A percentile compares a stretch with the other conserved stretches of the same genome.
Evolutionary conservation across 2,888 invertebrate genomes (phyloP).

Genomic region (Hyppa rectilinea): DNA sequence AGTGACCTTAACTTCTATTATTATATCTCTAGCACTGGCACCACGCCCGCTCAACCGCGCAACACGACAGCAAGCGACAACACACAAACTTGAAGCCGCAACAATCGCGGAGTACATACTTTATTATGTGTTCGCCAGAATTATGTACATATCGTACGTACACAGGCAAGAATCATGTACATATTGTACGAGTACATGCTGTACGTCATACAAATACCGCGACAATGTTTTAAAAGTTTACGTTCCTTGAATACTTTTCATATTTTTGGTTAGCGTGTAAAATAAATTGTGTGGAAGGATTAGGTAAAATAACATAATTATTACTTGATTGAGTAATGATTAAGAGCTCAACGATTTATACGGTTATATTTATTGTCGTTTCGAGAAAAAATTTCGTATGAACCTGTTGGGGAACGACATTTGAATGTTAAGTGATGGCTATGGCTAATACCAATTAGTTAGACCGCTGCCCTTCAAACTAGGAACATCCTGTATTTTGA

Average conservation of each 20-base stretch:
- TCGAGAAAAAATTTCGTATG: no score
- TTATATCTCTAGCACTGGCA: conserved; percentile 19
- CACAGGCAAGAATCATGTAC: conserved; percentile 44
- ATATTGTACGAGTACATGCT: conserved; percentile 5
- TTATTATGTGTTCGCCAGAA: conserved; percentile 57
- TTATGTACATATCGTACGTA: conserved; percentile 39
- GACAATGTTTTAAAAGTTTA: conserved; percentile 60
- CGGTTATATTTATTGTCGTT: no score
- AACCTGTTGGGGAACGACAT: no score
- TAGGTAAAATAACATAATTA: not conserved
- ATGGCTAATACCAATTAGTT: no score
- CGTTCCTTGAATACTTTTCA: conserved; percentile 48
- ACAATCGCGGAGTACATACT: conserved; percentile 64
- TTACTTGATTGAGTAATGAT: not conserved
- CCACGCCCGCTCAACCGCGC: conserved; percentile 24
- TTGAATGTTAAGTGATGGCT: no score
- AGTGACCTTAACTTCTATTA: no score
- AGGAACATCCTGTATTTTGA: no score
- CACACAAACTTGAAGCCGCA: conserved; percentile 66
- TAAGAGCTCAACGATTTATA: no score
- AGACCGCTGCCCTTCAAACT: no score
- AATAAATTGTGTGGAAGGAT: not conserved
- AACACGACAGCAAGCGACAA: conserved; percentile 64
- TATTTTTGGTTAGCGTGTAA: conserved; percentile 28
- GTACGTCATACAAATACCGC: conserved; percentile 44